Base-by-base conservation (phyloP, 2,797 vertebrate species). In the Liparis tanakae region DNA sequence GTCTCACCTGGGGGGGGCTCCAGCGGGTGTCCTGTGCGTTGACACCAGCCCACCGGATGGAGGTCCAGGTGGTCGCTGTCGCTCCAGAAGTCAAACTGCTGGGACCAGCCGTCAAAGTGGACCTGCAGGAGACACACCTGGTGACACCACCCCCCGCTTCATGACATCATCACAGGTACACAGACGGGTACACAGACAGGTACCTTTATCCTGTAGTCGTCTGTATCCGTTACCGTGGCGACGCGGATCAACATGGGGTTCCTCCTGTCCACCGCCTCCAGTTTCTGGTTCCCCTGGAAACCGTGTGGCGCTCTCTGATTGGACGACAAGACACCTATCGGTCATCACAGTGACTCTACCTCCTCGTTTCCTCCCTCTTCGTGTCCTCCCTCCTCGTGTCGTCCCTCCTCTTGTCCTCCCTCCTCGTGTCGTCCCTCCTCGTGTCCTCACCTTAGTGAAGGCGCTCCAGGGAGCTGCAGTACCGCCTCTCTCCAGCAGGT, bases 201-300 rank as follows among this genome's bases (percentile, higher is more conserved):
- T 83, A 95, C 94, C 92, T 94, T 94, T 60, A 95, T 80, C 50
- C 90, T 87, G 88, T 93, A 85, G 74, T 95, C 91, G 8, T 95
- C 93, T 10, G 68, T 84, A 55, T 94, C 93, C 0, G 83, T 82
- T 30, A 94, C 36, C 0, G 92, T 93, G 65, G 94, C 89, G 4
- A 94, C 93, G 0, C 94, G 91, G 70, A 95, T 85, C 75, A 95
- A 70, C 91, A 94, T 93, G 17, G 93, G 93, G 80, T 95, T 95
- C 25, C 94, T 84, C 37, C 89, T 81, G 87, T 95, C 94, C 0
- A 95, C 94, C 0, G 82, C 90, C 78, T 95, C 94, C 62, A 95
- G 75, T 51, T 84, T 93, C 76, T 95, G 93, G 87, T 91, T 87
- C 9, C 88, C 74, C 80, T 88, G 91, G 86, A 95, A 94, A 66